Conservation (phyloP, 53 echinoderm and acorn worm genomes). For the Zoroaster sp. region DNA sequence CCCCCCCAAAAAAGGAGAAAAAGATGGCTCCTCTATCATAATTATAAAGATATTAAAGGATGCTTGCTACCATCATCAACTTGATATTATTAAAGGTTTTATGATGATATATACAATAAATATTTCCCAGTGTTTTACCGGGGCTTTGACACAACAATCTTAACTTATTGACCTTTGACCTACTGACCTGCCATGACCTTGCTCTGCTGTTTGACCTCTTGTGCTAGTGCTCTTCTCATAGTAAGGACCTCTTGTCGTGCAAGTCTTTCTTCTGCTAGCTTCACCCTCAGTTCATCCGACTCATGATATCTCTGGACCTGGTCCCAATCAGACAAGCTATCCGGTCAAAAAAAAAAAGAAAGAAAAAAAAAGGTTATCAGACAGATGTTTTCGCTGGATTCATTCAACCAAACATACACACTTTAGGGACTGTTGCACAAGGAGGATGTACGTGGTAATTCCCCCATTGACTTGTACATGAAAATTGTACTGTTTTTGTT, state of each 20-base stretch:
- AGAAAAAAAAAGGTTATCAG: not conserved
- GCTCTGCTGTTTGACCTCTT: conserved; percentile 87
- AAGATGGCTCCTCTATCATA: too few relatives aligned
- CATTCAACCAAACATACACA: not conserved
- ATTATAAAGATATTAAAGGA: too few relatives aligned
- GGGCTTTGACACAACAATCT: not conserved
- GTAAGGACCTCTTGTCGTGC: conserved; percentile 72
- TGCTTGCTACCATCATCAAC: too few relatives aligned
- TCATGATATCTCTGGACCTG: conserved; percentile 5
- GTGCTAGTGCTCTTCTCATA: conserved; percentile 77
- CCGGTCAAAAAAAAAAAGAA: not conserved
- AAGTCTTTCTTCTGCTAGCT: conserved; percentile 78
- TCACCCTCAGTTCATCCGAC: conserved; percentile 37
- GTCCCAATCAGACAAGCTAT: conserved; percentile 74
- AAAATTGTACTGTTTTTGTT: too few relatives aligned
- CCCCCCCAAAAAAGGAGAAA: too few relatives aligned
- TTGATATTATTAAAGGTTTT: too few relatives aligned
- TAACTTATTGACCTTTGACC: not conserved
- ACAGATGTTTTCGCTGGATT: not conserved
- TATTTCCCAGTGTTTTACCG: too few relatives aligned
- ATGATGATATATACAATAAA: too few relatives aligned
- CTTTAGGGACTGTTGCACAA: too few relatives aligned
- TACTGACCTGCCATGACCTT: conserved; percentile 76
- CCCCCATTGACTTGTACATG: too few relatives aligned
- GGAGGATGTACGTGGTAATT: too few relatives aligned